Percentiles rank a stretch among this genome's conserved stretches.
phyloP scores from a whole-genome alignment of 2,888 invertebrate species.

The Macroteleia sp. region DNA sequence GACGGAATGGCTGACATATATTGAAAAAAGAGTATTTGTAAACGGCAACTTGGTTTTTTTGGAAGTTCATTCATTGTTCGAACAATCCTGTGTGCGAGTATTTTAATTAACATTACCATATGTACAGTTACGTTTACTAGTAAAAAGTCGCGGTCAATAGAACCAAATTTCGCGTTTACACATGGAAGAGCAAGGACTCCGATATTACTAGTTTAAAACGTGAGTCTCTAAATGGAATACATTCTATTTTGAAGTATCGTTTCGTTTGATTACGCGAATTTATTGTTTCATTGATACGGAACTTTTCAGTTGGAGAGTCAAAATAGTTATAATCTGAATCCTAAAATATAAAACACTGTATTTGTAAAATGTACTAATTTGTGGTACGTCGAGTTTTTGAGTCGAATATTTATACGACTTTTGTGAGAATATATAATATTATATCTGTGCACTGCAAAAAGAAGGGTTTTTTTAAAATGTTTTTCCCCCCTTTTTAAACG shows the following conservation, averaged over 20 bases:
- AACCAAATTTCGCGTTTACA: slow-evolving; percentile 1
- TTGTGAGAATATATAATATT: no score
- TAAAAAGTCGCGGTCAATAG: slow-evolving; percentile 4
- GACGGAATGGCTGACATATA: slow-evolving; percentile 42
- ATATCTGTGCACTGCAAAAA: no score
- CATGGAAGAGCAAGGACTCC: background rate
- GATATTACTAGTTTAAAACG: background rate
- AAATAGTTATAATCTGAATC: slow-evolving; percentile 15
- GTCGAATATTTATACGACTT: no score
- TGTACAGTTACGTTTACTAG: slow-evolving; percentile 27
- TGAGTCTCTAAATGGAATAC: background rate
- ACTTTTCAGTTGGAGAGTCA: slow-evolving; percentile 11
- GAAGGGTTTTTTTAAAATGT: no score
- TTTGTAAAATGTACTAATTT: slow-evolving; percentile 9
- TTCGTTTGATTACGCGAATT: slow-evolving; percentile 11
- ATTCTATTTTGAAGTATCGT: background rate
- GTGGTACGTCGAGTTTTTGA: background rate
- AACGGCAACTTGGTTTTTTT: slow-evolving; percentile 8
- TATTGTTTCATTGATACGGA: slow-evolving; percentile 14
- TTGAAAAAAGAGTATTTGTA: slow-evolving; percentile 20
- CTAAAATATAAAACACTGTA: slow-evolving; percentile 22
- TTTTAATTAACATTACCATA: slow-evolving; percentile 34
- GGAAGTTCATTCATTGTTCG: slow-evolving; percentile 12
- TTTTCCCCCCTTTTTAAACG: no score
- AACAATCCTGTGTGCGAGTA: slow-evolving; percentile 35